Base-by-base conservation (phyloP, 1,140 invertebrate genomes). In the Achatina immaculata region DNA sequence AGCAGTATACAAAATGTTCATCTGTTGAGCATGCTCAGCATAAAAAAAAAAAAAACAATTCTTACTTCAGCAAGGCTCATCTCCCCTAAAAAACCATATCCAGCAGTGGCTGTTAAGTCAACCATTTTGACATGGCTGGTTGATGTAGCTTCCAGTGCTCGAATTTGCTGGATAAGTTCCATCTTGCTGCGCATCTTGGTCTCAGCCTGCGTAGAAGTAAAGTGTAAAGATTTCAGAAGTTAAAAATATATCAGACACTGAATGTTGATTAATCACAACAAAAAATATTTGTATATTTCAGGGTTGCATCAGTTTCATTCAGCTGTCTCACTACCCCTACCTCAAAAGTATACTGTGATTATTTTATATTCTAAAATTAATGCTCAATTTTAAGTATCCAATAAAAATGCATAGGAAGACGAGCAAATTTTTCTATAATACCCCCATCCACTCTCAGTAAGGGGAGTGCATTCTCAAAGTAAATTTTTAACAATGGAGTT, bases 21-120 rank as follows among this genome's bases (percentile, higher is more conserved):
- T 6, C 42, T 0, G 45, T 7, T 34, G 14, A 43, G 0, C 48
- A 28, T 21, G 24, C 11, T 51, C 38, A 55, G 48, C n/a, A 31
- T 48, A 24, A n/a, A 72, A 14, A 72, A 55, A 3, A 69, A 9
- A 68, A 65, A 24, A 74, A 1, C 73, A 0, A 7, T 11, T 78
- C 88, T 76, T 66, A 91, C 89, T 86, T 91, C 91, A 48, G 86
- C 88, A 62, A 92, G 89, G 43, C 90, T 91, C 90, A 92, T 92
- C 81, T 92, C 91, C 83, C 87, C 85, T 0, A 91, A 87, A 14
- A 91, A 83, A 19, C 90, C 89, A 82, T 86, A 85, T 19, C 90
- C 90, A 62, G 90, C 83, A 28, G 90, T 89, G 19, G 87, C 81
- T 9, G 91, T 88, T 11, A 91, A 79, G 82, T 92, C 91, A 3